Conservation (phyloP, 2,888 invertebrate genomes). For the Drosophila cracens region DNA sequence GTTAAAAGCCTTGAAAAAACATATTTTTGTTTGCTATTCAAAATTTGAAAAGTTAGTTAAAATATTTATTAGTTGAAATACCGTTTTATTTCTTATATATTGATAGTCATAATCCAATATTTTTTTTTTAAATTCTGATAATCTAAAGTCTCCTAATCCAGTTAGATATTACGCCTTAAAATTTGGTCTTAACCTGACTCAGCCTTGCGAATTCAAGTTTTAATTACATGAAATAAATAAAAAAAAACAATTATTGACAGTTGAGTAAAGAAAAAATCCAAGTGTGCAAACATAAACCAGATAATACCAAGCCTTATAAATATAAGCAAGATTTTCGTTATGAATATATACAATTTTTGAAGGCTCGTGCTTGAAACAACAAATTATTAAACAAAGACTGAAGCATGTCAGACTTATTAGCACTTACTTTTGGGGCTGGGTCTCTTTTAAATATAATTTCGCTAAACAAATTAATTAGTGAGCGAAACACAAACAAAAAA, state of each 20-base stretch:
- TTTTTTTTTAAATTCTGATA: neutral
- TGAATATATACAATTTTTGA: constrained; percentile 2
- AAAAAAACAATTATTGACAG: neutral
- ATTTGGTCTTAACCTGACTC: neutral
- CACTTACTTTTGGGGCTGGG: constrained; percentile 43
- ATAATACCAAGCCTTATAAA: neutral
- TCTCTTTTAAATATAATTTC: constrained; percentile 28
- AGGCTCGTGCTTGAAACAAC: constrained; percentile 28
- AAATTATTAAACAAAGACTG: constrained; percentile 20
- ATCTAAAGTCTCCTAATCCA: neutral
- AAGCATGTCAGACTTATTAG: constrained; percentile 40
- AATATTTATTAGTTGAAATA: neutral
- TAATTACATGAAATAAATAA: neutral
- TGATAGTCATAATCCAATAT: neutral
- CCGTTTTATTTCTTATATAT: neutral
- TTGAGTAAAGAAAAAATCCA: neutral
- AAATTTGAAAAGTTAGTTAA: neutral
- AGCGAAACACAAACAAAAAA: constrained; percentile 13
- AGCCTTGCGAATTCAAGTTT: neutral
- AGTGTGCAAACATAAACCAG: neutral
- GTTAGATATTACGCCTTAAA: neutral
- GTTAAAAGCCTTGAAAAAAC: neutral
- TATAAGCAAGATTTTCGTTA: neutral
- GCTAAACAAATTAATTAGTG: constrained; percentile 50
- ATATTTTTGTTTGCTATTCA: neutral